Conservation (phyloP, 1,140 invertebrate genomes). For the Ditylenchus dipsaci region DNA sequence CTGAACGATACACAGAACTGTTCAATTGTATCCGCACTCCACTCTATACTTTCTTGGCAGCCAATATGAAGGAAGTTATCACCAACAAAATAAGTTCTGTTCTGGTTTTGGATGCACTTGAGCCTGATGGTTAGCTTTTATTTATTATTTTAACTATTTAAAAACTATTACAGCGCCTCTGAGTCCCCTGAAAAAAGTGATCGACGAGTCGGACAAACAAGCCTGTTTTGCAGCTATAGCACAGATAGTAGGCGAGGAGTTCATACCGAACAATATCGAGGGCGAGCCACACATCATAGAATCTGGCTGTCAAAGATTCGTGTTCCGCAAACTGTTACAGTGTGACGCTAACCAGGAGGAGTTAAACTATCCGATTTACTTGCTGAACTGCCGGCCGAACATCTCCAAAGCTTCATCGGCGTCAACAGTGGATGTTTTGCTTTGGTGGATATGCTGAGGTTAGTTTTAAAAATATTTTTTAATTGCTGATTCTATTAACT, state of each 20-base stretch:
- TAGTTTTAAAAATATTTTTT: constrained; percentile 12
- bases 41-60: constrained; percentile 37
- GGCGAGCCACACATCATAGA: constrained; percentile 35
- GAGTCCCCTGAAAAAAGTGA: constrained; percentile 25
- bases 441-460: constrained; percentile 28
- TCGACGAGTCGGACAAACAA: constrained; percentile 24
- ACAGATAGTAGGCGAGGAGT: constrained; percentile 38
- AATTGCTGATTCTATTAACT: neutral
- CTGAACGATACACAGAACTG: constrained; percentile 31
- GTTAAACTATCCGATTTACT: constrained; percentile 42
- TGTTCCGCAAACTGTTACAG: constrained; percentile 36
- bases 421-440: constrained; percentile 40
- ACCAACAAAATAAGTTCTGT: constrained; percentile 40
- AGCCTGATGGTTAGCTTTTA: constrained; percentile 20
- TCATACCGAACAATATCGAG: constrained; percentile 38
- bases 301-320: constrained; percentile 34
- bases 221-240: constrained; percentile 46
- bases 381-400: constrained; percentile 30
- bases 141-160: neutral
- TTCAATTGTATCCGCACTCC: constrained; percentile 36
- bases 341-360: constrained; percentile 20
- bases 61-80: constrained; percentile 43
- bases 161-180: constrained; percentile 23
- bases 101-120: constrained; percentile 31
- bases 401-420: constrained; percentile 27